These are phyloP conservation scores for Condylura cristata DNA, from an alignment of 2,113 vertebrate genomes.

Conservation along the genomic window DNA sequence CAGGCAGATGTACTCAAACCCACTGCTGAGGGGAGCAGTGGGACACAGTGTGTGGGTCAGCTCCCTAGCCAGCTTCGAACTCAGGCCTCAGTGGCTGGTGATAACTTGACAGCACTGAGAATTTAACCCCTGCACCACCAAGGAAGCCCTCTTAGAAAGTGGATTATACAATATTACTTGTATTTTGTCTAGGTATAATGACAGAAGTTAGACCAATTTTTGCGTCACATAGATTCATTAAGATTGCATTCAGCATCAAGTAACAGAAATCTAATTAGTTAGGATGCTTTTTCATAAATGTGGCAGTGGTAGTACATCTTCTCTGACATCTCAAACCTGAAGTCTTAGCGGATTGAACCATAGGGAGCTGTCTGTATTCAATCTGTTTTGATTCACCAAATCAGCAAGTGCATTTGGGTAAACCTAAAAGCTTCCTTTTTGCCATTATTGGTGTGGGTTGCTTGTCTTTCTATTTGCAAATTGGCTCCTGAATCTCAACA, in stretches of 20 bases:
- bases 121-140: no score
- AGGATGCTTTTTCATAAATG: background rate
- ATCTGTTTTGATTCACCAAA: conserved; percentile 12
- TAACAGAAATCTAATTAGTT: conserved; percentile 34
- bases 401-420: background rate
- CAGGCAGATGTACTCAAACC: no score
- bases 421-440: background rate
- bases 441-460: background rate
- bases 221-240: background rate
- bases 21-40: no score
- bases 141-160: background rate
- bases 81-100: no score
- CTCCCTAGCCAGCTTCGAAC: no score
- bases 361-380: background rate
- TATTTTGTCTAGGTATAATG: background rate
- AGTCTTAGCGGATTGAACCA: background rate
- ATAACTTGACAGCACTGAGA: no score
- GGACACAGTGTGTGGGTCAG: no score
- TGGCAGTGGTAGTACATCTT: background rate
- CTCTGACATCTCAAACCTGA: background rate
- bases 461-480: background rate
- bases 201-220: background rate
- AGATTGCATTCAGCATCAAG: background rate
- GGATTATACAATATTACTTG: background rate
- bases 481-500: background rate